Percentiles rank a stretch among this genome's conserved stretches.
Evolutionary conservation across 2,797 vertebrate species (phyloP).

Genomic region (Pseudomugil tenellus): DNA sequence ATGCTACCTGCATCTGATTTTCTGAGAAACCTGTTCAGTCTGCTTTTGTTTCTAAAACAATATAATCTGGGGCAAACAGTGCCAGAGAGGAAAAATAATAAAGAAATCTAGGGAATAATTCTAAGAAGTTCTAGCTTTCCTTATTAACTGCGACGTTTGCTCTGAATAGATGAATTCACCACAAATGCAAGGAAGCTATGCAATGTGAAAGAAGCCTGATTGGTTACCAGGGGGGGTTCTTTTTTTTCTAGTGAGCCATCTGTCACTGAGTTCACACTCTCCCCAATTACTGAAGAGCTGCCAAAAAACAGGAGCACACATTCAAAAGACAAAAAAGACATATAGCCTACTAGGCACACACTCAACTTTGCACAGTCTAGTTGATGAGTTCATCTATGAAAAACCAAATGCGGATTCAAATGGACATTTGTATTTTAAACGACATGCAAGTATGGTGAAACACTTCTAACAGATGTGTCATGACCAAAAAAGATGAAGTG

Average conservation of each 20-base stretch:
- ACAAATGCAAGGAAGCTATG: constrained; percentile 42
- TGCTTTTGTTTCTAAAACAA: background rate
- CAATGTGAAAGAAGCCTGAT: constrained; percentile 55
- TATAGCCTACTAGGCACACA: constrained; percentile 42
- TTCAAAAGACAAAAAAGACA: constrained; percentile 41
- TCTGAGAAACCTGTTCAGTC: background rate
- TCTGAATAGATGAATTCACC: constrained; percentile 27
- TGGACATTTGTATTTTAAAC: constrained; percentile 13
- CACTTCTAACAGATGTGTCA: too few species aligned
- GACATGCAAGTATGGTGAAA: background rate
- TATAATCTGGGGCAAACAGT: background rate
- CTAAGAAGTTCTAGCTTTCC: background rate
- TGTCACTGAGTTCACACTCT: constrained; percentile 77
- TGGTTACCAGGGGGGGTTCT: constrained; percentile 63
- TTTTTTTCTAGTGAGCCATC: constrained; percentile 70
- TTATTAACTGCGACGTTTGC: constrained; percentile 8
- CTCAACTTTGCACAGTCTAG: constrained; percentile 33
- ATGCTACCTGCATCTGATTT: background rate
- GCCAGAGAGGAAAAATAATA: background rate
- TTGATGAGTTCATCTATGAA: constrained; percentile 56
- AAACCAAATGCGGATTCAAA: background rate
- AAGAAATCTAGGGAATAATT: background rate
- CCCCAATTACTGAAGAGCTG: constrained; percentile 56
- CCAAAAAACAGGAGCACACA: constrained; percentile 58
- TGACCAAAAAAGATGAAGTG: background rate